These are phyloP conservation scores for Saxicola maurus DNA, from an alignment of 2,797 vertebrate genomes.

Conservation along the genomic window DNA sequence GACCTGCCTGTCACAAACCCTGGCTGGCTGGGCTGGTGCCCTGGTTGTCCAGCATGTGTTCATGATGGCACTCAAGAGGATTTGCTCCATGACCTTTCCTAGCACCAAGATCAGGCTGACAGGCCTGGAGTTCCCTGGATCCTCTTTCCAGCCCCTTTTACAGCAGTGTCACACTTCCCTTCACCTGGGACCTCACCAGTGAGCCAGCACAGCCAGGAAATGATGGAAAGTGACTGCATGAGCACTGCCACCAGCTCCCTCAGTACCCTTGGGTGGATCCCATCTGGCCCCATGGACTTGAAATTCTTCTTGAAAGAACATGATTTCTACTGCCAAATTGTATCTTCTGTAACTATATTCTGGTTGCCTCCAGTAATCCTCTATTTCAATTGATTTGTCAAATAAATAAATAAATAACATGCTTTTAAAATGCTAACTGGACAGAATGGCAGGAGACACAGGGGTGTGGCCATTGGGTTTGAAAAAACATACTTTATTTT, in stretches of 20 bases:
- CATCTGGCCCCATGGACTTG: not conserved
- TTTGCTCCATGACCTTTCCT: not conserved
- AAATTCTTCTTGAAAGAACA: not conserved
- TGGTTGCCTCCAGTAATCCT: not conserved
- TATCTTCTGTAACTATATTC: not conserved
- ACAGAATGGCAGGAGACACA: slow-evolving; percentile 1
- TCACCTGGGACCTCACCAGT: too few relatives aligned
- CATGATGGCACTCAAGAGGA: not conserved
- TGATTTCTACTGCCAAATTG: not conserved
- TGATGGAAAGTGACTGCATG: not conserved
- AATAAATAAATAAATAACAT: not conserved
- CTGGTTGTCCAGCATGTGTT: not conserved
- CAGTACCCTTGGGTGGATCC: not conserved
- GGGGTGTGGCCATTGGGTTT: not conserved
- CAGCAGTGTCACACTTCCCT: not conserved
- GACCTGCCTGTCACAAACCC: not conserved
- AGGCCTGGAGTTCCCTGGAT: not conserved
- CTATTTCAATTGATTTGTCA: not conserved
- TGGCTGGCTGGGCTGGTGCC: not conserved
- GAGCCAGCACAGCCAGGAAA: not conserved
- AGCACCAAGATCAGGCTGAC: not conserved
- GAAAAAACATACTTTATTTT: slow-evolving; percentile 24
- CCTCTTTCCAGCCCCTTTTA: not conserved
- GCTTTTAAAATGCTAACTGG: not conserved
- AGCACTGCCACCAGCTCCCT: not conserved